Percentiles rank a stretch among this genome's conserved stretches.
Evolutionary conservation across 2,888 invertebrate genomes (phyloP).

Genomic region (Syrista parreyssii): DNA sequence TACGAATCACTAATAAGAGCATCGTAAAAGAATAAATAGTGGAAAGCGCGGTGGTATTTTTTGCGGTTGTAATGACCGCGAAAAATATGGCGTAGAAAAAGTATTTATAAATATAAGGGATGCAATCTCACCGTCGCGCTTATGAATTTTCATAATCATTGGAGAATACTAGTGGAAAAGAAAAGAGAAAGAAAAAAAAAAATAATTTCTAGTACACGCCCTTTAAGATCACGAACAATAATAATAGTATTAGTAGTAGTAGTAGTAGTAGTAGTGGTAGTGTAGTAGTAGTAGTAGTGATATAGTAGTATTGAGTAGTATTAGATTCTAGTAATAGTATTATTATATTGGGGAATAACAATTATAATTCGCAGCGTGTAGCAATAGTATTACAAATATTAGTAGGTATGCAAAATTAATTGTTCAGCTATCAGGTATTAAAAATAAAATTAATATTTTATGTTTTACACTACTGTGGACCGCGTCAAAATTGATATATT

Average conservation of each 20-base stretch:
- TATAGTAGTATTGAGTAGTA: neutral
- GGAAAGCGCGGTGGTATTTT: neutral
- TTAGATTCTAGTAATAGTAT: neutral
- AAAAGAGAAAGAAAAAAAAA: neutral
- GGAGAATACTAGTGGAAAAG: neutral
- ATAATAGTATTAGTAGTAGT: neutral
- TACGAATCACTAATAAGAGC: neutral
- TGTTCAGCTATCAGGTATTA: constrained; percentile 45
- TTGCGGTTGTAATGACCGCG: neutral
- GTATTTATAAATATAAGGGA: neutral
- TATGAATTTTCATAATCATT: neutral
- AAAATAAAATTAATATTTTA: constrained; percentile 55
- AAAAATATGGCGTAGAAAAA: neutral
- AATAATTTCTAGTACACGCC: constrained; percentile 3
- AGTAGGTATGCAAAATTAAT: constrained; percentile 49
- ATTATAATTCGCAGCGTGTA: neutral
- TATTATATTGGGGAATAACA: neutral
- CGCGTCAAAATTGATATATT: constrained; percentile 53
- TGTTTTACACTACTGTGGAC: constrained; percentile 60
- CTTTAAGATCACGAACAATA: neutral
- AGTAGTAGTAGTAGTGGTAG: constrained; percentile 29
- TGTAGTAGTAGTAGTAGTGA: constrained; percentile 30
- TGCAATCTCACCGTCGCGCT: neutral
- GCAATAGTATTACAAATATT: constrained; percentile 38
- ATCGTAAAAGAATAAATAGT: neutral